Base-by-base conservation (phyloP, 2,797 vertebrate species). In the Amblyopsis hoosieri region DNA sequence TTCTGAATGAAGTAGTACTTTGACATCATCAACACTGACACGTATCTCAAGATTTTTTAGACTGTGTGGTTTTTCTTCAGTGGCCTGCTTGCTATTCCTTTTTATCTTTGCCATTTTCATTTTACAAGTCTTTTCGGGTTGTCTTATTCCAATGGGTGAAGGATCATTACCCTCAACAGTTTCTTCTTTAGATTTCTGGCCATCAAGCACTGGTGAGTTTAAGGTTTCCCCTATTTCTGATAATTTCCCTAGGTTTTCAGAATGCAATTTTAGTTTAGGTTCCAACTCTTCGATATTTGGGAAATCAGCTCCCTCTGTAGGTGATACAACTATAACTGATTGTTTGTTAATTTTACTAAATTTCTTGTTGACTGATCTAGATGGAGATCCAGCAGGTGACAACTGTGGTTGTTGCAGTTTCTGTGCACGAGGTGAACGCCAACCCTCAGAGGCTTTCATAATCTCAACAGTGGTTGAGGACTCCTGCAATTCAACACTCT, bases 391-490 rank as follows among this genome's bases (percentile, higher is more conserved):
- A 67, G 90, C 57, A 63, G 90, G 79, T 61, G 81, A 76, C 42
- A 75, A 12, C 57, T 92, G 90, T 61, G 84, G 57, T 49, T 90
- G 91, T n/a, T 89, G 87, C 1, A 87, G 53, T 78, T 97, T 99
- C 70, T 97, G 96, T 8, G 94, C 94, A 1, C 96, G 89, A 0
- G 96, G 95, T 52, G 97, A 98, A 14, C 95, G 91, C 96, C 96
- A 97, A 0, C 95, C 96, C 64, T 99, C 97, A 2, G 87, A 71
- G 14, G 90, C 77, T 82, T 95, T 98, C 6, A 85, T 81, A 49
- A 87, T 79, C 62, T 98, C 97, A 0, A 64, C 69, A 0, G 82
- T 45, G 46, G 67, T 73, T 62, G 78, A 75, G 13, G 68, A 67
- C 29, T 98, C 96, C 80, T 94, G 96, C 4, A 57, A 72, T 57